Evolutionary conservation across 2,888 invertebrate species (phyloP), one percentile per base, ranked within the genome.

Genomic region (Apomyelois bistriatella): DNA sequence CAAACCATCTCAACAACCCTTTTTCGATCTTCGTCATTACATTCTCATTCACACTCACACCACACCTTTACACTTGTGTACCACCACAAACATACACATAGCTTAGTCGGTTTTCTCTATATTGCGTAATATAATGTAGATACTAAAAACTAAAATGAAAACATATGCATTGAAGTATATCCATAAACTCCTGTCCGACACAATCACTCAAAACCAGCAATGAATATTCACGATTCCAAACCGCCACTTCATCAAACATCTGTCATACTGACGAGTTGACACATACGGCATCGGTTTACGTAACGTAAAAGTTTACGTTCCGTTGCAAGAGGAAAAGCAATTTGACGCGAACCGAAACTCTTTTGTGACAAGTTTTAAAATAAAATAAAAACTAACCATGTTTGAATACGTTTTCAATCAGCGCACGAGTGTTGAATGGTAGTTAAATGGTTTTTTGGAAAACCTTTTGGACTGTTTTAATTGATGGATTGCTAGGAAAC

Each of bases 271-370:
- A 49, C 22, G 37, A 49, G 5, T 28, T 38, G 37, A 15, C 28
- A 41, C 50, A 50, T 22, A 49, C 38, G 16, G 5, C 7, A 12
- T 7, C 37, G 37, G 10, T 7, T 13, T 13, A 32, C 16, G 38
- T 38, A 76, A 68, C 70, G 65, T 61, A 61, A 57, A 50, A 52
- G 66, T 61, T 58, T 68, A 65, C 66, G 65, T 61, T 61, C 48
- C 56, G 53, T 58, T 62, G 64, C 70, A 73, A 76, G 73, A 69
- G 76, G 72, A 80, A 84, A 83, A 80, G 74, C 82, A 82, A 81
- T 81, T 79, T 75, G 68, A 59, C 58, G 59, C 60, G 59, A 58
- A 58, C 64, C 61, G 62, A 68, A 72, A 70, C 69, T 66, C 67
- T 70, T 69, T 7, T 66, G 60, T 58, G 58, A 59, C 66, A 63